These are phyloP conservation scores for Rhabdomys pumilio DNA, from an alignment of 2,797 vertebrate genomes.

Conservation along the genomic window DNA sequence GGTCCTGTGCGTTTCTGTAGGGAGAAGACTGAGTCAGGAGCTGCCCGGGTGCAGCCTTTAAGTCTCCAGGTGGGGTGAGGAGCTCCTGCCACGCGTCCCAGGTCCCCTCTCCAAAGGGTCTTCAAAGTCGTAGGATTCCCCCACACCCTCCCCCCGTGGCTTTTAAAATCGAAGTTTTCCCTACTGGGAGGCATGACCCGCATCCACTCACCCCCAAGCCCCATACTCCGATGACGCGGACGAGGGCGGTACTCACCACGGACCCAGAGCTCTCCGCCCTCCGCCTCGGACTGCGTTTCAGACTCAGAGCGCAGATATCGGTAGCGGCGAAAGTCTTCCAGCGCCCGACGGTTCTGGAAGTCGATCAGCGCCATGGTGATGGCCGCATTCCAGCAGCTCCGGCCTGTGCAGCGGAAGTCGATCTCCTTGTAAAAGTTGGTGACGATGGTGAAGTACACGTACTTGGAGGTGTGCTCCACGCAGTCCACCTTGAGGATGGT, in stretches of 20 bases:
- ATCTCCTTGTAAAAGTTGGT: conserved; percentile 97
- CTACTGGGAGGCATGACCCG: neutral
- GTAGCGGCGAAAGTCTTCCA: conserved; percentile 95
- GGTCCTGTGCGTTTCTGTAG: conserved; percentile 66
- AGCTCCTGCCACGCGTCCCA: neutral
- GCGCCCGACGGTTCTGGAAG: conserved; percentile 97
- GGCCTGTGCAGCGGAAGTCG: conserved; percentile 96
- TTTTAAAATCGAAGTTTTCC: neutral
- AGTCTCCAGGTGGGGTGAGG: neutral
- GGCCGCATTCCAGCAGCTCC: conserved; percentile 96
- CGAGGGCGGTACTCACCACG: neutral
- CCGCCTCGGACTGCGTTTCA: conserved; percentile 89
- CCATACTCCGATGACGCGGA: neutral
- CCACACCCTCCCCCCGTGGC: neutral
- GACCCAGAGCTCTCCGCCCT: conserved; percentile 91
- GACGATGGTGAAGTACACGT: conserved; percentile 99
- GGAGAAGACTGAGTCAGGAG: conserved; percentile 40
- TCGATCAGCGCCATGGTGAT: conserved; percentile 98
- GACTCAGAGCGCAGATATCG: conserved; percentile 90
- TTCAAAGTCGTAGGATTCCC: neutral
- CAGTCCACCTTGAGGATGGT: conserved; percentile 97
- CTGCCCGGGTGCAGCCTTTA: neutral
- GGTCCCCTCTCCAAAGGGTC: neutral
- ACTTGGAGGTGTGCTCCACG: conserved; percentile 97
- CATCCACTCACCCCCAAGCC: neutral